Evolutionary conservation across 2,888 invertebrate species (phyloP).

Genomic region (Drosophila helvetica): DNA sequence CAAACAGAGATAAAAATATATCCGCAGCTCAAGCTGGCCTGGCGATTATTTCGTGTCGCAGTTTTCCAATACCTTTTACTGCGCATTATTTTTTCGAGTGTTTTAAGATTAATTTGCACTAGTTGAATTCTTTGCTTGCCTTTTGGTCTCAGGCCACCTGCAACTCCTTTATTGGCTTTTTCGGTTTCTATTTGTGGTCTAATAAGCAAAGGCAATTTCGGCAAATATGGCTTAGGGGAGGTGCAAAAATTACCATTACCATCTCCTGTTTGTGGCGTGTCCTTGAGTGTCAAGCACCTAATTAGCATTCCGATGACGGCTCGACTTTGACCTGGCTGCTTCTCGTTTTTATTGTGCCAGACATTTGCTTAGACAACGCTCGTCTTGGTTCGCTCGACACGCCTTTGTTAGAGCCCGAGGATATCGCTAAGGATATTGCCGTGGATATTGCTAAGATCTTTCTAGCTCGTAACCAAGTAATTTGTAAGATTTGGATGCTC

Average conservation of each 20-base stretch:
- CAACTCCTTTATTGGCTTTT: slow-evolving; percentile 9
- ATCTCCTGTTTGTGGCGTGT: slow-evolving; percentile 18
- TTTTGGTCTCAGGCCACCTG: background rate
- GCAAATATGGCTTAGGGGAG: background rate
- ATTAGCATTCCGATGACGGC: slow-evolving; percentile 44
- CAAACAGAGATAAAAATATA: no score
- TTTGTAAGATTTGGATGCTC: no score
- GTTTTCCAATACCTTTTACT: slow-evolving; percentile 18
- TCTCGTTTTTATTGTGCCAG: slow-evolving; percentile 53
- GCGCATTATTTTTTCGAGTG: slow-evolving; percentile 35
- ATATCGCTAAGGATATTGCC: no score
- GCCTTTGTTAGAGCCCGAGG: no score
- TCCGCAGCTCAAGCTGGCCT: no score
- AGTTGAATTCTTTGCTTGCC: background rate
- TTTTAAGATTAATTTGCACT: background rate
- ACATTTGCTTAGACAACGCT: slow-evolving; percentile 42
- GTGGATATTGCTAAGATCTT: no score
- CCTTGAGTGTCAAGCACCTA: slow-evolving; percentile 50
- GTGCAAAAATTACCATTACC: background rate
- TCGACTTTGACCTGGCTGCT: slow-evolving; percentile 2
- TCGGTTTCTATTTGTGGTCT: slow-evolving; percentile 24
- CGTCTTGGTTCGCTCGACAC: slow-evolving; percentile 8
- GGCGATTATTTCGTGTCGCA: no score
- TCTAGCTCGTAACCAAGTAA: no score
- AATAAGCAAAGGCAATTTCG: slow-evolving; percentile 14